Conservation (phyloP, 2,888 invertebrate genomes). For the Apamea anceps region DNA sequence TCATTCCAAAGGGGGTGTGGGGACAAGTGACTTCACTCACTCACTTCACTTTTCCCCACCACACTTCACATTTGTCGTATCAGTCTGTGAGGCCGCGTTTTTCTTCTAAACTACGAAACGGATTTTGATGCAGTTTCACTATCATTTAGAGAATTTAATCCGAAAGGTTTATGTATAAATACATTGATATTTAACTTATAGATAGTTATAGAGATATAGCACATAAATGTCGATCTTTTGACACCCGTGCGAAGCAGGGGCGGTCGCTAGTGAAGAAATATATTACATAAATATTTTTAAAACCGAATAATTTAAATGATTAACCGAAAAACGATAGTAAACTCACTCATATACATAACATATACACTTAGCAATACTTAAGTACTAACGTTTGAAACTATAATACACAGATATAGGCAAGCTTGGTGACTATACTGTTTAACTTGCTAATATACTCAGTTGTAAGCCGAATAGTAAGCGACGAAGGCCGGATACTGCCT, state of each 20-base stretch:
- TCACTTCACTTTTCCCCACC: too few relatives aligned
- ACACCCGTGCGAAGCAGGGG: background rate
- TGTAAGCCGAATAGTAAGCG: conserved; percentile 28
- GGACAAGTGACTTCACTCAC: too few relatives aligned
- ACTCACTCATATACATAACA: conserved; percentile 23
- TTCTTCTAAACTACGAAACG: background rate
- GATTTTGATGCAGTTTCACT: background rate
- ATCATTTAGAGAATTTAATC: background rate
- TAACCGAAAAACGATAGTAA: conserved; percentile 21
- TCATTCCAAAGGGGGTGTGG: too few relatives aligned
- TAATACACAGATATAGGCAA: conserved; percentile 62
- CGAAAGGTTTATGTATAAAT: background rate
- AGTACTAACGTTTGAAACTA: conserved; percentile 58
- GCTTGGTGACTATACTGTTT: conserved; percentile 29
- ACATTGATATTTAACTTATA: background rate
- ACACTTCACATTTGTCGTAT: too few relatives aligned
- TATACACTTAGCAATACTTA: conserved; percentile 53
- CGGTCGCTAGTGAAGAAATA: background rate
- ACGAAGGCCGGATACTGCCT: conserved; percentile 10
- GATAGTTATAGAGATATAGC: too few relatives aligned
- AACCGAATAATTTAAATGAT: background rate
- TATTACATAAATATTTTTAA: background rate
- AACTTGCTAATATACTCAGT: background rate
- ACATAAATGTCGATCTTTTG: background rate
- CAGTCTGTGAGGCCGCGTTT: too few relatives aligned